Evolutionary conservation across 2,797 vertebrate species (phyloP).

Genomic region (Rhodeus uyekii): DNA sequence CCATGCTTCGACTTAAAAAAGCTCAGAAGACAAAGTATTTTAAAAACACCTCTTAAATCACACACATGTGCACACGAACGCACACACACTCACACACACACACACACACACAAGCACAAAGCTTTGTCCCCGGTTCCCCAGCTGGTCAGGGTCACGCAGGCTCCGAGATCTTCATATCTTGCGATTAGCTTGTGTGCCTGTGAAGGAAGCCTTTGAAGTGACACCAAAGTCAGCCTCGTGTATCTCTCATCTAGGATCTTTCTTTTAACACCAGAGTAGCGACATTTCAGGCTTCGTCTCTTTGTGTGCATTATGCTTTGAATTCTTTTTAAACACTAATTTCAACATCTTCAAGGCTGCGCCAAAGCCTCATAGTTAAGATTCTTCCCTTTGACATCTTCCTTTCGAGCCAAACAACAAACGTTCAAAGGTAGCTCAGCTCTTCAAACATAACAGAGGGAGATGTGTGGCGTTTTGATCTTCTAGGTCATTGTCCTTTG

Average conservation of each 20-base stretch:
- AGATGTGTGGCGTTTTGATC: slow-evolving; percentile 60
- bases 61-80: slow-evolving; percentile 54
- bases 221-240: slow-evolving; percentile 81
- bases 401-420: slow-evolving; percentile 67
- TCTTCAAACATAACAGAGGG: slow-evolving; percentile 59
- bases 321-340: slow-evolving; percentile 80
- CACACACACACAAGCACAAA: slow-evolving; percentile 51
- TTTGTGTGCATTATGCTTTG: slow-evolving; percentile 74
- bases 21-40: slow-evolving; percentile 62
- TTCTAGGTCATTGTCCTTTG: slow-evolving; percentile 55
- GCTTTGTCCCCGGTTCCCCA: slow-evolving; percentile 70
- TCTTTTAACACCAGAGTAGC: slow-evolving; percentile 79
- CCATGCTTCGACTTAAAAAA: not conserved
- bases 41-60: slow-evolving; percentile 66
- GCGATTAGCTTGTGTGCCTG: slow-evolving; percentile 79
- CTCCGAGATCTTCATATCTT: slow-evolving; percentile 75
- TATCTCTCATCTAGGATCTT: slow-evolving; percentile 82
- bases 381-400: slow-evolving; percentile 72
- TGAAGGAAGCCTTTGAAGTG: slow-evolving; percentile 82
- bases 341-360: slow-evolving; percentile 79
- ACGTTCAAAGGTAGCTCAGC: slow-evolving; percentile 69
- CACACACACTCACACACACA: slow-evolving; percentile 53
- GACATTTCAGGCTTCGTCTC: slow-evolving; percentile 75
- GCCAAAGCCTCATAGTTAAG: slow-evolving; percentile 66
- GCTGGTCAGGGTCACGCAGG: slow-evolving; percentile 79